These are phyloP conservation scores for Uria lomvia DNA, from an alignment of 2,113 vertebrate genomes.

Conservation along the genomic window DNA sequence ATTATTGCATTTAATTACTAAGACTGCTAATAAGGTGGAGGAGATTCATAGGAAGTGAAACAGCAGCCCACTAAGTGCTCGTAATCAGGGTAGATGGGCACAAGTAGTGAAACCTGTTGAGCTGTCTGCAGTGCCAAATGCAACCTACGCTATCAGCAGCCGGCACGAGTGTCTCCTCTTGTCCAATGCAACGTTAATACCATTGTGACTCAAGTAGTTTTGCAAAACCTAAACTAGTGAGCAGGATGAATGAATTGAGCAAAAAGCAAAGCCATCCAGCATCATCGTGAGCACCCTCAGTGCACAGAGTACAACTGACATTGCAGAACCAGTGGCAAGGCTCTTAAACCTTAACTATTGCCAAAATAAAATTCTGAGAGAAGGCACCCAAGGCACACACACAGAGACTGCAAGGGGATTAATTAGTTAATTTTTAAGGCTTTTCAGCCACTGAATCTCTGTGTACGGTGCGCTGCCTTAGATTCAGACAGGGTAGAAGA, in stretches of 20 bases:
- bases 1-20: not conserved
- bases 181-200: not conserved
- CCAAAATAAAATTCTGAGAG: not conserved
- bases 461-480: not conserved
- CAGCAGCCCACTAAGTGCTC: not conserved
- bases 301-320: not conserved
- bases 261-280: not conserved
- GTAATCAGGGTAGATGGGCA: not conserved
- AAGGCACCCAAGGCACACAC: not conserved
- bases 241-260: not conserved
- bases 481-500: not conserved
- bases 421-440: not conserved
- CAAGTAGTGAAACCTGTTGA: not conserved
- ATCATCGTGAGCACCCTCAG: not conserved
- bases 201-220: not conserved
- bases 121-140: not conserved
- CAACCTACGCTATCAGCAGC: not conserved
- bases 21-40: not conserved
- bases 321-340: not conserved
- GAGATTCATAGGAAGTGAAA: not conserved
- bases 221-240: not conserved
- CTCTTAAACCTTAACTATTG: not conserved
- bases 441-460: not conserved
- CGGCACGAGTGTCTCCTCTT: not conserved
- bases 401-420: not conserved